Evolutionary conservation across 1,140 invertebrate species (phyloP), one percentile per base, ranked within the genome.

Genomic region (Elysia chlorotica): DNA sequence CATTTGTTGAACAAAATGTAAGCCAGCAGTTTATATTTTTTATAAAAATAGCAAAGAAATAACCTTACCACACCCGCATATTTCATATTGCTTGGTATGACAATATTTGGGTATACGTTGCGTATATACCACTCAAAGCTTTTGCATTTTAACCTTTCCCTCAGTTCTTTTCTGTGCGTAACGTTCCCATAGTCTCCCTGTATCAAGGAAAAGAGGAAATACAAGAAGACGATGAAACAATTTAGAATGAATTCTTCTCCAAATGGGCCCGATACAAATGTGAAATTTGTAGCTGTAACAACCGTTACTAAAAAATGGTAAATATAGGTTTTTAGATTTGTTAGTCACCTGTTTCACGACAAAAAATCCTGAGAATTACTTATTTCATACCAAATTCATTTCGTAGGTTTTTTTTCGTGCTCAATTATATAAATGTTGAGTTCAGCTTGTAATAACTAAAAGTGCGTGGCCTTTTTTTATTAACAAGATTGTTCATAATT

Each of bases 111-210:
- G 89, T 98, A 99, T 30, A 99, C 91, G 83, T 96, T 96, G 28
- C 96, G 91, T 68, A 99, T 89, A 87, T 98, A 99, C 98, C 98
- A 99, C 62, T 93, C 90, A 82, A 99, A 99, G 65, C 93, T 92
- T 85, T 98, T 97, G 84, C 98, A 99, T 4, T 94, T 87, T 0
- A 99, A 88, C 76, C 90, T 90, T 77, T 95, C 88, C 36, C 95
- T 88, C 6, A 99, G 85, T 38, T 91, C 89, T 10, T 94, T 81
- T 76, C 96, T 90, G 28, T 93, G 90, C 31, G 82, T 82, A 6
- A 97, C 90, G 78, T 83, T 77, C 21, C 83, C 82, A 68, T 77
- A 83, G 33, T 82, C 71, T n/a, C 80, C 79, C 81, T 84, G 66
- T 23, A 61, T 23, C 66, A 38, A 71, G 74, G 25, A 30, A 3